Evolutionary conservation across 2,113 vertebrate species (phyloP).

Genomic region (Centropus bengalensis): DNA sequence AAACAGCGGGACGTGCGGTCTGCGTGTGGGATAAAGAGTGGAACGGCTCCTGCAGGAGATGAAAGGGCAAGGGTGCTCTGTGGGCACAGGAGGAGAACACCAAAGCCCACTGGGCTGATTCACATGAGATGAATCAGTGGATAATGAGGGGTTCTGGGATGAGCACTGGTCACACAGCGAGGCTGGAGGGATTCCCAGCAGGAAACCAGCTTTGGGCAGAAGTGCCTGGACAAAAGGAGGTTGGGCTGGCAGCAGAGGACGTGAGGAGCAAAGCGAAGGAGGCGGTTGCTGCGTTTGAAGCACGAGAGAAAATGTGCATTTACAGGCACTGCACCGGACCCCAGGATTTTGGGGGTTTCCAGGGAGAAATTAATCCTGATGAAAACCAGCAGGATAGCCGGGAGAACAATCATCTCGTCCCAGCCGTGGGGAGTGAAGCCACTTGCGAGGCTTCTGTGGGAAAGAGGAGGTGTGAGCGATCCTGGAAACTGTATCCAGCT

Average conservation of each 20-base stretch:
- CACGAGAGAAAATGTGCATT: background rate
- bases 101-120: background rate
- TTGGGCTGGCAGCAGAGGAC: background rate
- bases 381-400: background rate
- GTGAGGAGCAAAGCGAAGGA: background rate
- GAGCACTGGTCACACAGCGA: background rate
- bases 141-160: background rate
- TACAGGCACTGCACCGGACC: background rate
- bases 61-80: background rate
- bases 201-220: background rate
- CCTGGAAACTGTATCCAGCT: background rate
- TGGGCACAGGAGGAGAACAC: background rate
- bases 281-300: background rate
- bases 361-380: background rate
- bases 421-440: background rate
- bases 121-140: background rate
- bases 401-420: accelerated
- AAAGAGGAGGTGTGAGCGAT: background rate
- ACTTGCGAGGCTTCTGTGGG: background rate
- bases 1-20: background rate
- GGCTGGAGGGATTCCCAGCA: background rate
- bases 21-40: background rate
- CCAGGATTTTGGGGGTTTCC: background rate
- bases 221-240: background rate
- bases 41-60: background rate